Conservation (phyloP, 2,888 invertebrate species). For the Pachycephus smyrnensis region DNA sequence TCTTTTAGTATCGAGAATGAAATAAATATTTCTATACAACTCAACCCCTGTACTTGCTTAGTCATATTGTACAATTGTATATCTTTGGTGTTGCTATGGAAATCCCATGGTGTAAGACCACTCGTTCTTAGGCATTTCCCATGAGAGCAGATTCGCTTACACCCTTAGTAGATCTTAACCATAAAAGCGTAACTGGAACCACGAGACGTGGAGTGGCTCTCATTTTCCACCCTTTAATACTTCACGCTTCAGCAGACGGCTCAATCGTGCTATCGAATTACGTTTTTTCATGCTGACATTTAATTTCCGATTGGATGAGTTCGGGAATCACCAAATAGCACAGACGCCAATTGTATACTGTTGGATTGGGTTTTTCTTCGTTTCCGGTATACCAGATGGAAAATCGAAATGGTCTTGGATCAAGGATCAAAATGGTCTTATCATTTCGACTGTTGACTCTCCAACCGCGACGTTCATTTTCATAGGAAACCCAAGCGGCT, state of each 20-base stretch:
- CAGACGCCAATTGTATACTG: background rate
- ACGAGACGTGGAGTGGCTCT: background rate
- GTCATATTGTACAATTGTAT: background rate
- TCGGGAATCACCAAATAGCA: background rate
- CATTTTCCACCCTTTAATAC: background rate
- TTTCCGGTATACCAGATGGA: background rate
- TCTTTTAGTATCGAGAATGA: background rate
- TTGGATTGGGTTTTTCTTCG: background rate
- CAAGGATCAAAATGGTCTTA: background rate
- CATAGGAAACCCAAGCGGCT: background rate
- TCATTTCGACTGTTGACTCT: background rate
- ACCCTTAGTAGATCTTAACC: background rate
- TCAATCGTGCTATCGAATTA: background rate
- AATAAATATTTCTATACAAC: background rate
- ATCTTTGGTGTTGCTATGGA: background rate
- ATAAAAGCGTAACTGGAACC: background rate
- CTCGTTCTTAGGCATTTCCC: background rate
- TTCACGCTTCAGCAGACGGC: background rate
- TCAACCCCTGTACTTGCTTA: background rate
- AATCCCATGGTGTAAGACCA: background rate
- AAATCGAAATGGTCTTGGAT: background rate
- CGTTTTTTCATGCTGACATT: background rate
- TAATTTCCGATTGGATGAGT: background rate
- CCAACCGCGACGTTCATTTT: background rate
- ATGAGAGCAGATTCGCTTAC: background rate